Evolutionary conservation across 2,113 vertebrate species (phyloP), one percentile per base, ranked within the genome.

Genomic region (Bucco capensis): DNA sequence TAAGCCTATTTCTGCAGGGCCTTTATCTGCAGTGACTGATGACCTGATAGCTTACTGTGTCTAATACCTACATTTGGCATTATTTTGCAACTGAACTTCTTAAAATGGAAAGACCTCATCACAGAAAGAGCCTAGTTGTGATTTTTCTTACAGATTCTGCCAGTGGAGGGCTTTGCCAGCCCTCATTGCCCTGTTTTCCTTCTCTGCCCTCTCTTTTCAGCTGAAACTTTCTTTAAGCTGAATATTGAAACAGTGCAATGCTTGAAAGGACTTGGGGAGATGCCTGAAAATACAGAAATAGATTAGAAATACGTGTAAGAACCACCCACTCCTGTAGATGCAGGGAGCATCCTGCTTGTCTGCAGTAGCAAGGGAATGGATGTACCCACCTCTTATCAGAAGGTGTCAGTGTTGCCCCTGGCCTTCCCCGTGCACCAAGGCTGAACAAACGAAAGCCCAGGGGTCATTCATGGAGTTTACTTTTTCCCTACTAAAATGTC

Each of bases 351-450:
- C 49, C 46, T 3, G 4, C 69, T 37, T 37, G 30, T 51, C 38
- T 12, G 40, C 56, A 61, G 24, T 2, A 57, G 44, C 46, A 37
- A 70, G 60, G 71, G 28, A 56, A 75, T 6, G 60, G 53, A 80
- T 67, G 74, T 86, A 49, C 19, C 10, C 31, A 14, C 2, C 35
- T 87, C 57, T 60, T 51, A 90, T 92, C 95, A 95, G 83, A 88
- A 92, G 86, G 50, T 91, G 90, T 96, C 86, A 93, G 69, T 88
- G 71, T 88, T 93, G 87, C 53, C 88, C 35, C 70, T 95, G 83
- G 69, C 64, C 92, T 81, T 57, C 37, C 28, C 33, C 30, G 61
- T 28, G 38, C 57, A 74, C 24, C 61, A 51, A 56, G 21, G 51
- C 61, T 74, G 82, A 89, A 35, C 31, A 44, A 78, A 64, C 3